Base-by-base conservation (phyloP, 2,888 invertebrate species). In the Stenodema calcarata region DNA sequence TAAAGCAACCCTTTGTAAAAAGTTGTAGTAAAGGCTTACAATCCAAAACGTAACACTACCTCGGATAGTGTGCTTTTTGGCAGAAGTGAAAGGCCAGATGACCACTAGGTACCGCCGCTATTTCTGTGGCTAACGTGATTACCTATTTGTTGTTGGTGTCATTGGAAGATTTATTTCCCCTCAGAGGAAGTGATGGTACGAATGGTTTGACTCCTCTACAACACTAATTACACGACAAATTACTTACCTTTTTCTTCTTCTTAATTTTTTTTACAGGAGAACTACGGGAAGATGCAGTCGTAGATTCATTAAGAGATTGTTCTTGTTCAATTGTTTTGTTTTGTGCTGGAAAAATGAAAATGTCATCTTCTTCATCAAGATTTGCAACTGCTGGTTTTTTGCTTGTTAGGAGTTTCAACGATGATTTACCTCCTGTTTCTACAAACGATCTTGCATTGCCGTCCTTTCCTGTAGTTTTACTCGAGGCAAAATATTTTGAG, bases 401-500 rank as follows among this genome's bases (percentile, higher is more conserved):
- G n/a, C 16, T n/a, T 6, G n/a, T n/a, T 16, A n/a, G n/a, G n/a
- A 50, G 50, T 50, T 50, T 50, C n/a, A n/a, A 50, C 12, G n/a
- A 44, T 14, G 44, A n/a, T 50, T n/a, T 16, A n/a, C n/a, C 16
- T 11, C 0, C n/a, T n/a, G 50, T 47, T 16, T 1, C 47, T 47
- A 47, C 23, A 62, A 0, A 2, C 23, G 12, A 23, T 4, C 18
- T 62, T 23, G 0, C 18, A 23, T 23, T 27, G 23, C 18, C 23
- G 18, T 2, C 4, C 16, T 50, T 35, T 7, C 2, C 50, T 14
- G 50, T 50, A 16, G 50, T n/a, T 50, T 50, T 62, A 62, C 23
- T 54, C 6, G 54, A 54, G 54, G 27, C 80, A 28, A 82, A 82
- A 23, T 82, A 82, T 41, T 82, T 82, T 69, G 82, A 84, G 1